Evolutionary conservation across 2,888 invertebrate species (phyloP), one percentile per base, ranked within the genome.

Genomic region (Leucophenga maculata): DNA sequence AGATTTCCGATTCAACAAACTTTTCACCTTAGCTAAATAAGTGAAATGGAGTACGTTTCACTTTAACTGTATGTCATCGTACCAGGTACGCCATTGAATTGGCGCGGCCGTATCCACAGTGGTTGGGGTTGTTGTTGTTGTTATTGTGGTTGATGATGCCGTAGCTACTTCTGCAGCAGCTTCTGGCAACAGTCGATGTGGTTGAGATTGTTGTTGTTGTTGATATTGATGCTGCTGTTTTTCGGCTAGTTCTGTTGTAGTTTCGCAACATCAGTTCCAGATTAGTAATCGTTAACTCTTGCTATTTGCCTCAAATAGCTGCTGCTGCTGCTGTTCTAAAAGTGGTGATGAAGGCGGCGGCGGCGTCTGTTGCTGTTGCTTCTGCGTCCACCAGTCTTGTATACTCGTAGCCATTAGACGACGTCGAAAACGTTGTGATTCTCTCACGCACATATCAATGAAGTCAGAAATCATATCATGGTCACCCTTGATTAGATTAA

Each of bases 331-430:
- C n/a, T 57, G 59, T 32, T 60, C 16, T 31, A 32, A 22, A 13
- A 22, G 6, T 22, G 22, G 18, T 55, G 20, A 20, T 55, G 20
- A 22, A 22, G 54, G 22, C 3, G 50, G 50, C 50, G 8, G 50
- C 50, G 18, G 50, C 62, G 73, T 68, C 69, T 76, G 75, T 69
- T 77, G 71, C 68, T 60, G 3, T 39, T 32, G 59, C 31, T 60
- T 32, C n/a, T 83, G 85, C 48, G 87, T 86, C 89, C 89, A 89
- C 89, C 89, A 89, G 66, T 88, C 88, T 73, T 88, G 86, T 69
- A 89, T 89, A 76, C 86, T 86, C 68, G 77, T 81, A 9, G 88
- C 88, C 89, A 89, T 89, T 75, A 86, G 86, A 69, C 84, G 87
- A 0, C 89, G 83, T 2, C 88, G 84, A 74, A 89, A 89, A 54